A percentile compares a stretch with the other conserved stretches of the same genome.
phyloP scores from a whole-genome alignment of 53 echinoderm and acorn worm genomes.

The Paelopatides confundens region DNA sequence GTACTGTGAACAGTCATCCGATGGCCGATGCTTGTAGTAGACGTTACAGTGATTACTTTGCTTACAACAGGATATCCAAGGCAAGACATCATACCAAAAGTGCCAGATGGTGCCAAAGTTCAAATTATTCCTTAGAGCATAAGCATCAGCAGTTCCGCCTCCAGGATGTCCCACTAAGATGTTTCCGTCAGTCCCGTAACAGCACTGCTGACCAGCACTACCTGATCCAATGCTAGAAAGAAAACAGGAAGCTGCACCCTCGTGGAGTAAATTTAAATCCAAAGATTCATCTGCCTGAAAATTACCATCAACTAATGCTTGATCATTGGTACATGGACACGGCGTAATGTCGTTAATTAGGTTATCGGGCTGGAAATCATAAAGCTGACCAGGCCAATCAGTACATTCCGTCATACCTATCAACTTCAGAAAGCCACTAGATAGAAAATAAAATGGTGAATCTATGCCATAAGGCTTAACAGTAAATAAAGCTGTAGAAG shows the following conservation, averaged over 20 bases:
- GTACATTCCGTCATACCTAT: background rate
- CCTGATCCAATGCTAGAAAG: slow-evolving; percentile 42
- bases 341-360: background rate
- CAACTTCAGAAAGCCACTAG: background rate
- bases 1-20: slow-evolving; percentile 65
- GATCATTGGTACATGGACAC: slow-evolving; percentile 58
- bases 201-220: slow-evolving; percentile 71
- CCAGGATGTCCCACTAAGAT: slow-evolving; percentile 62
- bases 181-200: slow-evolving; percentile 59
- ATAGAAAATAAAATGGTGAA: background rate
- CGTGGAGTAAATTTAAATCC: slow-evolving; percentile 31
- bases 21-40: slow-evolving; percentile 68
- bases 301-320: slow-evolving; percentile 52
- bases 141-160: slow-evolving; percentile 70
- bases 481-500: background rate
- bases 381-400: background rate
- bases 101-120: slow-evolving; percentile 39
- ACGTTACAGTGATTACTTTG: slow-evolving; percentile 8
- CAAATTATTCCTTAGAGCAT: slow-evolving; percentile 5
- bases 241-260: slow-evolving; percentile 50
- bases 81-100: slow-evolving; percentile 58
- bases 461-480: background rate
- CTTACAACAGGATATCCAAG: slow-evolving; percentile 64
- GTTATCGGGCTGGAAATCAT: background rate
- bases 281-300: slow-evolving; percentile 21